phyloP scores from a whole-genome alignment of 2,113 vertebrate genomes.

The Calyptommatus sinebrachiatus region DNA sequence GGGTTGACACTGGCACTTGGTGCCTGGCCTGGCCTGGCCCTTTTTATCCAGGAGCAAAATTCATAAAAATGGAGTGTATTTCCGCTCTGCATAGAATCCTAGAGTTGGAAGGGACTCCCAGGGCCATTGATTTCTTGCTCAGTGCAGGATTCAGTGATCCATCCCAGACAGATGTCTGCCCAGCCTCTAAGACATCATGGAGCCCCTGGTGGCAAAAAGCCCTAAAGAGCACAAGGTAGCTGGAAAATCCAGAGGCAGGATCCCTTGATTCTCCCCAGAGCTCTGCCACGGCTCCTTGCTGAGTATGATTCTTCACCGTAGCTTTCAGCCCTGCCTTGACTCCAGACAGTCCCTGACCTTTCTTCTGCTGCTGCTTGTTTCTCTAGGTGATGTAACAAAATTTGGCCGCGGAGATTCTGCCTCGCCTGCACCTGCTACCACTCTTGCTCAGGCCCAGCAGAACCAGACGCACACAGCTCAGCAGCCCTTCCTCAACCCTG shows the following conservation, averaged over 20 bases:
- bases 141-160: too few species aligned
- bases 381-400: constrained; percentile 88
- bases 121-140: too few species aligned
- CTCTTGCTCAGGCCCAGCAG: constrained; percentile 83
- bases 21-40: neutral
- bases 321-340: neutral
- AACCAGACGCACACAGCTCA: constrained; percentile 83
- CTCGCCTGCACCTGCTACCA: constrained; percentile 89
- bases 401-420: constrained; percentile 92
- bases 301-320: neutral
- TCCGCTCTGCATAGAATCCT: too few species aligned
- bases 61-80: too few species aligned
- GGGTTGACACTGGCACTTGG: neutral
- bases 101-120: too few species aligned
- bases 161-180: too few species aligned
- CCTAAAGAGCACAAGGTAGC: neutral
- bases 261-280: too few species aligned
- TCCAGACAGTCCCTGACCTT: neutral
- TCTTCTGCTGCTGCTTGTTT: neutral
- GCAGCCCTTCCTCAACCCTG: constrained; percentile 91
- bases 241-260: neutral
- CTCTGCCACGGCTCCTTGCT: neutral
- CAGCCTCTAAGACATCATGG: neutral
- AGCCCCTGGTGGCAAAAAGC: neutral
- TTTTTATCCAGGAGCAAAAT: too few species aligned